Evolutionary conservation across 2,113 vertebrate genomes (phyloP), one percentile per base, ranked within the genome.

Genomic region (Chelonoidis abingdonii): DNA sequence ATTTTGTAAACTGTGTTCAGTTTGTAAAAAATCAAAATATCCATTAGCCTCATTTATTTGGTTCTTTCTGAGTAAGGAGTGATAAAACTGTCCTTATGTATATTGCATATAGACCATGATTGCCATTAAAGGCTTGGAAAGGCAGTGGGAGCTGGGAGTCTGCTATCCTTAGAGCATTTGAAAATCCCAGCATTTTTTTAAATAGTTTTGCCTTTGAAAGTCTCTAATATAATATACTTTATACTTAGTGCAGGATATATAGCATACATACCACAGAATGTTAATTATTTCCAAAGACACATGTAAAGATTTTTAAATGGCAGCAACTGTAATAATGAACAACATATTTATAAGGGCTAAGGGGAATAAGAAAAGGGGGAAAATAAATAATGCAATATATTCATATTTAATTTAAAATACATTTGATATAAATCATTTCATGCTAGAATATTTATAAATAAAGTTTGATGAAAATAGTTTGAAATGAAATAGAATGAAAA

Each of bases 371-470:
- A 65, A 35, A 65, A 38, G 80, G 89, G 89, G 87, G 49, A 62
- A 89, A 87, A 90, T 90, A 92, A 62, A 89, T 16, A 89, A 29
- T n/a, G 83, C n/a, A 83, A 83, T 89, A 76, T 29, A 80, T 92
- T 90, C 90, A 27, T 24, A 3, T 83, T 19, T 69, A 83, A 25
- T 86, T 88, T 92, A 41, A 38, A 92, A 89, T 72, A 44, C 31
- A 86, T 54, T n/a, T 90, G 75, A 84, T 54, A 84, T 31, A 81
- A 88, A 49, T n/a, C 80, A 50, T 92, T 89, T 91, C 9, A 6
- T 86, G n/a, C 25, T 88, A 69, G 54, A 90, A 69, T 87, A 83
- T 90, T 76, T 84, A 87, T 91, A 92, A 87, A 75, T 12, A 21
- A 84, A 93, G 14, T 38, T 89, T 69, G 35, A 78, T 65, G 25